Percentiles rank a stretch among this genome's conserved stretches.
These are phyloP conservation scores for Eptatretus atami DNA, from an alignment of 2,797 vertebrate species.

Conservation along the genomic window DNA sequence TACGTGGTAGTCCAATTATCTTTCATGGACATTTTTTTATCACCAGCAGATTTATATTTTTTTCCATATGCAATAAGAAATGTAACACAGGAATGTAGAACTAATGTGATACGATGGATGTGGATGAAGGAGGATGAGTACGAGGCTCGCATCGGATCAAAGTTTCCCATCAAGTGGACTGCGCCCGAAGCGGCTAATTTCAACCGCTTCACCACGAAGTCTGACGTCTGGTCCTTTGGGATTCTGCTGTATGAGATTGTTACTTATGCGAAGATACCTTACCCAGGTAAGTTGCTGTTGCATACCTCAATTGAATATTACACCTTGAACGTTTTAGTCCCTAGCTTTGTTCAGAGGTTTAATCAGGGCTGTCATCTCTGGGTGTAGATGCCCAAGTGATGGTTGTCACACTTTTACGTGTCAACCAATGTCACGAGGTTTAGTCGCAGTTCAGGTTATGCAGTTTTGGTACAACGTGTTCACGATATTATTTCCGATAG, in stretches of 20 bases:
- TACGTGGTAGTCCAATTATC: not conserved
- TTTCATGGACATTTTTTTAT: not conserved
- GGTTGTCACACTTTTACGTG: too few species aligned
- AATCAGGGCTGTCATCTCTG: too few species aligned
- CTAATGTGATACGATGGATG: not conserved
- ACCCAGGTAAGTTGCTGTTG: slow-evolving; percentile 19
- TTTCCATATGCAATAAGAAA: too few species aligned
- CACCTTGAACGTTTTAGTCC: too few species aligned
- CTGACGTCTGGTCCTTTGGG: slow-evolving; percentile 39
- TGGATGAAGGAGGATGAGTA: slow-evolving; percentile 24
- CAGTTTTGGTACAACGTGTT: too few species aligned
- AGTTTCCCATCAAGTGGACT: slow-evolving; percentile 34
- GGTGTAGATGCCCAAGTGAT: too few species aligned
- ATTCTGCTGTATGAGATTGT: slow-evolving; percentile 31
- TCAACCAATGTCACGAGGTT: too few species aligned
- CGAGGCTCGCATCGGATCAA: slow-evolving; percentile 17
- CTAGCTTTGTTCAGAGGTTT: too few species aligned
- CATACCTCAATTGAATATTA: not conserved
- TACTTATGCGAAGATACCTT: slow-evolving; percentile 23
- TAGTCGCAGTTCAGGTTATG: too few species aligned
- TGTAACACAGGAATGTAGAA: not conserved
- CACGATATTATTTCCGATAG: too few species aligned
- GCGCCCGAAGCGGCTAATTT: slow-evolving; percentile 29
- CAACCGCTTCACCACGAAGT: slow-evolving; percentile 28
- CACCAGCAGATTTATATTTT: too few species aligned